Conservation (phyloP, 2,113 vertebrate species). For the Patagioenas fasciata region DNA sequence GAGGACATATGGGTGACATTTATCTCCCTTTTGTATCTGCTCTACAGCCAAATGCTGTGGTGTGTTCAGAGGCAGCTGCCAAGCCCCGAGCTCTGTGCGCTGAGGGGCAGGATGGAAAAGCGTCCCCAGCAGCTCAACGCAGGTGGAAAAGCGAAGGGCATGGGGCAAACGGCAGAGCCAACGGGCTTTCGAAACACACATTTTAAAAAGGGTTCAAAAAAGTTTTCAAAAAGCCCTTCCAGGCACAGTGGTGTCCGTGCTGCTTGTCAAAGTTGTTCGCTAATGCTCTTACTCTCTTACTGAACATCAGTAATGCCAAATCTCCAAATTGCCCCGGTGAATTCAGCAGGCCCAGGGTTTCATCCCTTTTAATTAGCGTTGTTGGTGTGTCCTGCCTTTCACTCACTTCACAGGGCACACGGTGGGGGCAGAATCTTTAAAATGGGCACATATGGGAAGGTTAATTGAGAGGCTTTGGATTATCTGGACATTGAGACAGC, state of each 20-base stretch:
- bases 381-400: neutral
- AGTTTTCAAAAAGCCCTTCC: neutral
- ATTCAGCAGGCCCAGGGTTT: neutral
- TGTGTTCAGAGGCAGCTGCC: neutral
- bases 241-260: neutral
- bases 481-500: neutral
- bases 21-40: neutral
- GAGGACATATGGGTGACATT: accelerated
- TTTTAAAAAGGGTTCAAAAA: too few species aligned
- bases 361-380: neutral
- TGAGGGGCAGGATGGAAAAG: neutral
- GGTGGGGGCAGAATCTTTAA: neutral
- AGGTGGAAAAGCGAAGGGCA: accelerated
- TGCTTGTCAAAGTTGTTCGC: accelerated
- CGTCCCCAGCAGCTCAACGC: neutral
- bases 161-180: neutral
- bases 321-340: neutral
- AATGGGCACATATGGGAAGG: neutral
- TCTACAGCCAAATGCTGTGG: neutral
- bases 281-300: neutral
- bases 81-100: neutral
- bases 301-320: neutral
- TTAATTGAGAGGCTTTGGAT: neutral
- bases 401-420: accelerated
- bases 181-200: too few species aligned